phyloP scores from a whole-genome alignment of 2,113 vertebrate species.

The Erinaceus europaeus region DNA sequence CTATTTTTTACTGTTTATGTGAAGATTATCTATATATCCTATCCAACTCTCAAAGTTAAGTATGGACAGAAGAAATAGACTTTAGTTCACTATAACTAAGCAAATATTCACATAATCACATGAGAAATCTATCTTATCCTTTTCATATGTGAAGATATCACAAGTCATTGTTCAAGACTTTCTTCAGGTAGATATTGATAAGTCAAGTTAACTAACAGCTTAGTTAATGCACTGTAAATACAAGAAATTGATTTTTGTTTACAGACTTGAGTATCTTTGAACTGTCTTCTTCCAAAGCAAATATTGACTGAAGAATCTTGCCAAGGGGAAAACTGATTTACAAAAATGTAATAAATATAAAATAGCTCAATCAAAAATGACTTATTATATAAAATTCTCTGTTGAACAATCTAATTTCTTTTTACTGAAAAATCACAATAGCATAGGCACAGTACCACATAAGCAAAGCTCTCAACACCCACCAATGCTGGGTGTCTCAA shows the following conservation, averaged over 20 bases:
- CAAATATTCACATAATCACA: background rate
- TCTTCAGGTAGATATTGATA: constrained; percentile 30
- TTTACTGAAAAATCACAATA: constrained; percentile 9
- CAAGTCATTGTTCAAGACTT: background rate
- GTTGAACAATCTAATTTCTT: background rate
- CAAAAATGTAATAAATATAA: too few species aligned
- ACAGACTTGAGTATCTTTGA: background rate
- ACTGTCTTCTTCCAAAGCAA: background rate
- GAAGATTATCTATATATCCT: background rate
- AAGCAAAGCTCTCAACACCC: constrained; percentile 4
- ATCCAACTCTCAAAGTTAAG: background rate
- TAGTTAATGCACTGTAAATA: constrained; percentile 3
- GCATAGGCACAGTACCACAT: background rate
- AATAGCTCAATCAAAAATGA: background rate
- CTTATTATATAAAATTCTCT: background rate
- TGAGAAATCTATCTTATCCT: background rate
- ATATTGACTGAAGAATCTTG: background rate
- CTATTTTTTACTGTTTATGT: background rate
- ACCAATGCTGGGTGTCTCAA: background rate
- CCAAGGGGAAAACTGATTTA: background rate
- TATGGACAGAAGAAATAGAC: background rate
- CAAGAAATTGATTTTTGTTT: background rate
- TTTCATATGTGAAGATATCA: background rate
- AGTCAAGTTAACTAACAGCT: background rate
- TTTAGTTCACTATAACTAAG: background rate